phyloP scores from a whole-genome alignment of 2,888 invertebrate species.

The Camptogramma bilineatum region DNA sequence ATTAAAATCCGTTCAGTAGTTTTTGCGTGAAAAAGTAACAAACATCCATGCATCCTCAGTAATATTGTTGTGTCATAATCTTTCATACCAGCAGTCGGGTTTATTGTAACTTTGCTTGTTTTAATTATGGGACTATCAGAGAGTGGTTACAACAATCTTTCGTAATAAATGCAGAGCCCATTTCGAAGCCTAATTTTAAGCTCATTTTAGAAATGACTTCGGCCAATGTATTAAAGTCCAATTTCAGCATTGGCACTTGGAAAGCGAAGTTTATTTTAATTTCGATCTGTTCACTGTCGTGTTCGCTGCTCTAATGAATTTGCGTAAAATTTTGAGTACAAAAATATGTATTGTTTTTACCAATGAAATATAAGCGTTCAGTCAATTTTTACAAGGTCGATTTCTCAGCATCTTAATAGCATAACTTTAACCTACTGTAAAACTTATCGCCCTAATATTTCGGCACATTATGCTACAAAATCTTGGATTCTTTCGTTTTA shows the following conservation, averaged over 20 bases:
- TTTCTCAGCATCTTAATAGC: neutral
- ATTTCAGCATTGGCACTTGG: constrained; percentile 59
- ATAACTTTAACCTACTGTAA: too few species aligned
- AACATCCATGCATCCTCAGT: too few species aligned
- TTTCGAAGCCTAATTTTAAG: constrained; percentile 64
- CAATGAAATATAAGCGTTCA: neutral
- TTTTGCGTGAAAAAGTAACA: too few species aligned
- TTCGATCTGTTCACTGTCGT: constrained; percentile 31
- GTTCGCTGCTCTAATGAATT: constrained; percentile 2
- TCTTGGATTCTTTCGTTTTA: too few species aligned
- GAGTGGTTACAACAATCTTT: neutral
- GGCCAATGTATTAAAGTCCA: constrained; percentile 32
- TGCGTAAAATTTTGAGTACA: constrained; percentile 18
- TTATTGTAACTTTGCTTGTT: too few species aligned
- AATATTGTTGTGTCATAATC: too few species aligned
- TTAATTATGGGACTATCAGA: too few species aligned
- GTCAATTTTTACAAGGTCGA: neutral
- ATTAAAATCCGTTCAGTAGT: too few species aligned
- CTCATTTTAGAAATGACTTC: constrained; percentile 61
- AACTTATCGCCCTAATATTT: too few species aligned
- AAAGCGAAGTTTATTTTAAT: constrained; percentile 18
- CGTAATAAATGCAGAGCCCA: neutral
- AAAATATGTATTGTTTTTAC: constrained; percentile 16
- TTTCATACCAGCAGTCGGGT: too few species aligned
- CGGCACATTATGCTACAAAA: too few species aligned